Percentiles rank a stretch among this genome's conserved stretches.
Evolutionary conservation across 1,140 invertebrate genomes (phyloP).

Genomic region (Drosophila bocqueti): DNA sequence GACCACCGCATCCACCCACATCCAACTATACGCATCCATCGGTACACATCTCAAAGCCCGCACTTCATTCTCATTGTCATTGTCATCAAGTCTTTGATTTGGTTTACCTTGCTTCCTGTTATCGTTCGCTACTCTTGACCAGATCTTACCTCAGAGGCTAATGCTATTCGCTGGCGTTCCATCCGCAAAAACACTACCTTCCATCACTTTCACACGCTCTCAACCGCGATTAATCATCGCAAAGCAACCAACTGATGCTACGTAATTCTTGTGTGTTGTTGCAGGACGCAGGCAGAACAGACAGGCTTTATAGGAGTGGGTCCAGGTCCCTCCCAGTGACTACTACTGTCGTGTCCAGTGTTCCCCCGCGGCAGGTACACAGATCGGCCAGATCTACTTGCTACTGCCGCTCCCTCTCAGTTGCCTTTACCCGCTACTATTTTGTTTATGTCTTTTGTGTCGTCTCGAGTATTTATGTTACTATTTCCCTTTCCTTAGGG

Average conservation of each 20-base stretch:
- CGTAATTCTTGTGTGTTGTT: constrained; percentile 67
- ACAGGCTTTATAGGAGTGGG: constrained; percentile 38
- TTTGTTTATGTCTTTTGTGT: constrained; percentile 8
- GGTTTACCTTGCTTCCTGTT: constrained; percentile 8
- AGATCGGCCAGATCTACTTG: constrained; percentile 13
- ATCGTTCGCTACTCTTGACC: constrained; percentile 3
- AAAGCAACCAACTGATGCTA: constrained; percentile 21
- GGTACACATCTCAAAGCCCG: constrained; percentile 4
- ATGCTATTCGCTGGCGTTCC: constrained; percentile 6
- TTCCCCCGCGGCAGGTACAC: not conserved
- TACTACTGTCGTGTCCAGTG: constrained; percentile 1
- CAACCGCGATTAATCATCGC: constrained; percentile 3
- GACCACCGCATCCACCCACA: constrained; percentile 1
- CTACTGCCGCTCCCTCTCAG: constrained; percentile 22
- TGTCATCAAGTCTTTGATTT: constrained; percentile 3
- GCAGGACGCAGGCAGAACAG: constrained; percentile 56
- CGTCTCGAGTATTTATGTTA: constrained; percentile 25
- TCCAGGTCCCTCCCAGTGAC: constrained; percentile 13
- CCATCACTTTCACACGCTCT: constrained; percentile 10
- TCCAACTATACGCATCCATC: constrained; percentile 8
- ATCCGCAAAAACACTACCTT: constrained; percentile 4
- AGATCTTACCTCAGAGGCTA: constrained; percentile 38
- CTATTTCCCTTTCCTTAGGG: not conserved
- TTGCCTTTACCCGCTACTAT: constrained; percentile 10
- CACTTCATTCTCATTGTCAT: not conserved